phyloP scores from a whole-genome alignment of 1,140 invertebrate genomes.

The Coptotermes formosanus region DNA sequence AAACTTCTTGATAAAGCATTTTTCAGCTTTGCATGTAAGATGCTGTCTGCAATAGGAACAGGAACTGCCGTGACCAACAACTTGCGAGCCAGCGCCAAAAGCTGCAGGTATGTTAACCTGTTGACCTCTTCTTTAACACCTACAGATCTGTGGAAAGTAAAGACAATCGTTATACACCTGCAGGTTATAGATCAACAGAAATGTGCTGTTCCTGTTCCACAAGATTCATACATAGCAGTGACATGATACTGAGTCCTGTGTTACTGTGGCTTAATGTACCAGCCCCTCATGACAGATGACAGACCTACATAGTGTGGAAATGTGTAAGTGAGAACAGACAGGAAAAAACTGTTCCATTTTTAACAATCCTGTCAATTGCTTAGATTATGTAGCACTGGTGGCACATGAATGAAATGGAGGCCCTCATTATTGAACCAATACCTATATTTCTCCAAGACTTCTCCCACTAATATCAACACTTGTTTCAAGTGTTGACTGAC shows the following conservation, averaged over 20 bases:
- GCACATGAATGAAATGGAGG: too few species aligned
- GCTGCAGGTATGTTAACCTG: slow-evolving; percentile 27
- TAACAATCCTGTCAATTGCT: too few species aligned
- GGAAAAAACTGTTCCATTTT: too few species aligned
- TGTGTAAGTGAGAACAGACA: too few species aligned
- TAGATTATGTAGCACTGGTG: too few species aligned
- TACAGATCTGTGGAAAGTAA: not conserved
- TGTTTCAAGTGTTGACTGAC: slow-evolving; percentile 41
- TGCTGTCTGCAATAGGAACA: slow-evolving; percentile 37
- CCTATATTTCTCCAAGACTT: slow-evolving; percentile 44
- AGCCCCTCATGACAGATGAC: too few species aligned
- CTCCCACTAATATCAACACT: slow-evolving; percentile 43
- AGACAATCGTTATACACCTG: not conserved
- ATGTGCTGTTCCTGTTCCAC: too few species aligned
- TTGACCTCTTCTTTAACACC: not conserved
- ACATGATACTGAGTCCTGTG: too few species aligned
- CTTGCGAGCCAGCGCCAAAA: slow-evolving; percentile 25
- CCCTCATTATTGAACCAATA: not conserved
- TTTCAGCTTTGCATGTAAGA: slow-evolving; percentile 45
- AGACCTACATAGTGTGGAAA: too few species aligned
- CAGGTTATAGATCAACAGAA: too few species aligned
- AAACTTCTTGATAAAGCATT: slow-evolving; percentile 42
- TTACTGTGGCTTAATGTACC: too few species aligned
- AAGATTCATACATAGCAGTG: too few species aligned
- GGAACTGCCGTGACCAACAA: slow-evolving; percentile 39